Conservation (phyloP, 2,888 invertebrate species). For the Glomeris marginata region DNA sequence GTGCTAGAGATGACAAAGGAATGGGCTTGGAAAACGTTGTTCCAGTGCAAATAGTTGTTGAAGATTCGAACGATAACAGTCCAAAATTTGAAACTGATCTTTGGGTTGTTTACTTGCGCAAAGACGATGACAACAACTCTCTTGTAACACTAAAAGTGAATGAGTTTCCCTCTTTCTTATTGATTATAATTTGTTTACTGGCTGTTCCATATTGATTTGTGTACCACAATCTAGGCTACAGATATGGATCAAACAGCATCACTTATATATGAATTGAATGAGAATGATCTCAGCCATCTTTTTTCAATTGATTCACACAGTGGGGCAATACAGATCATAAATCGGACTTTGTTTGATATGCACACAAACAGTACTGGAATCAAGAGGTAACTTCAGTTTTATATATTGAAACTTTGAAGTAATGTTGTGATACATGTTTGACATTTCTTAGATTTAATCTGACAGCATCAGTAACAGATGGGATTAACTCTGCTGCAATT, state of each 20-base stretch:
- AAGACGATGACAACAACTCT: conserved; percentile 68
- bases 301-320: conserved; percentile 27
- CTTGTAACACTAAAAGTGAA: conserved; percentile 26
- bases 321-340: conserved; percentile 27
- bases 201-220: too few relatives aligned
- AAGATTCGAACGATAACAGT: conserved; percentile 77
- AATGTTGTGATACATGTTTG: conserved; percentile 40
- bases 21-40: conserved; percentile 61
- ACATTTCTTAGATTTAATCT: conserved; percentile 27
- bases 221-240: conserved; percentile 58
- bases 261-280: conserved; percentile 56
- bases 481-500: conserved; percentile 19
- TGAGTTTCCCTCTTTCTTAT: too few relatives aligned
- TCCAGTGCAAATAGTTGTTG: conserved; percentile 58
- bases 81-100: conserved; percentile 61
- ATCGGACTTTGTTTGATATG: conserved; percentile 18
- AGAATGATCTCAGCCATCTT: conserved; percentile 25
- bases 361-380: conserved; percentile 18
- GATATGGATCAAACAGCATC: conserved; percentile 69
- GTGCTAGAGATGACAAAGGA: conserved; percentile 75
- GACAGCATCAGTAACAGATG: conserved; percentile 24
- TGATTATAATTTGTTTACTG: too few relatives aligned
- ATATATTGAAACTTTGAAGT: conserved; percentile 21
- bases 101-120: conserved; percentile 69
- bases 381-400: conserved; percentile 10